Conservation (phyloP, 2,888 invertebrate genomes). For the Drosophila tripunctata region DNA sequence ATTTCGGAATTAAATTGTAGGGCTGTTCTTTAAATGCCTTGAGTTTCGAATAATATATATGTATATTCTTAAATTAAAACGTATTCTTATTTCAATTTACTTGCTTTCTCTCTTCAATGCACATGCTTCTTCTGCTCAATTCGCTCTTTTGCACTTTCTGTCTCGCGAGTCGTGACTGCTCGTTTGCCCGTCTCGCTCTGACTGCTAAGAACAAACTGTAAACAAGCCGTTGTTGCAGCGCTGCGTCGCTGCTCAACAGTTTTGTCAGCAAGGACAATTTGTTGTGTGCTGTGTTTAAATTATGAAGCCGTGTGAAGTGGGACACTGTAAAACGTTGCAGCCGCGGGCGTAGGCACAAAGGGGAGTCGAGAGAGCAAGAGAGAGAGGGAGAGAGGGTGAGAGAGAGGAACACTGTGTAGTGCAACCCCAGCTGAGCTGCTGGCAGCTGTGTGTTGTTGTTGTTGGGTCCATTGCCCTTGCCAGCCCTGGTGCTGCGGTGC, state of each 20-base stretch:
- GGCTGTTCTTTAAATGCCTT: no score
- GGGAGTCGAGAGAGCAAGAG: constrained; percentile 14
- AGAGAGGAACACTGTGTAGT: constrained; percentile 9
- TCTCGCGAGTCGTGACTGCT: no score
- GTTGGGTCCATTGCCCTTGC: constrained; percentile 57
- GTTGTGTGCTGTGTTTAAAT: constrained; percentile 61
- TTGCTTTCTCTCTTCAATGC: not conserved
- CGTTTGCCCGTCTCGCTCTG: constrained; percentile 3
- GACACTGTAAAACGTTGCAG: constrained; percentile 51
- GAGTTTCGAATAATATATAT: not conserved
- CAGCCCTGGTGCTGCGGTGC: constrained; percentile 34
- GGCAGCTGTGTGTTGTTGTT: constrained; percentile 49
- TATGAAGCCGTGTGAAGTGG: constrained; percentile 60
- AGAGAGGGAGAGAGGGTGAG: constrained; percentile 14
- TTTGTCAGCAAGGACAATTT: constrained; percentile 57
- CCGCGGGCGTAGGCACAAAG: constrained; percentile 19
- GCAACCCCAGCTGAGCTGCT: constrained; percentile 40
- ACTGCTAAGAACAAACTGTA: constrained; percentile 43
- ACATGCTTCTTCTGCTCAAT: constrained; percentile 14
- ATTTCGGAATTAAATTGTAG: no score
- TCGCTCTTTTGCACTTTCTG: constrained; percentile 10
- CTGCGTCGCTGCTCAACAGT: constrained; percentile 24
- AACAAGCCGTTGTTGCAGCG: constrained; percentile 38
- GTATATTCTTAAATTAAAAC: no score
- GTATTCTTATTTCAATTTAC: no score